Evolutionary conservation across 2,888 invertebrate genomes (phyloP), one percentile per base, ranked within the genome.

Genomic region (Brassicogethes aeneus): DNA sequence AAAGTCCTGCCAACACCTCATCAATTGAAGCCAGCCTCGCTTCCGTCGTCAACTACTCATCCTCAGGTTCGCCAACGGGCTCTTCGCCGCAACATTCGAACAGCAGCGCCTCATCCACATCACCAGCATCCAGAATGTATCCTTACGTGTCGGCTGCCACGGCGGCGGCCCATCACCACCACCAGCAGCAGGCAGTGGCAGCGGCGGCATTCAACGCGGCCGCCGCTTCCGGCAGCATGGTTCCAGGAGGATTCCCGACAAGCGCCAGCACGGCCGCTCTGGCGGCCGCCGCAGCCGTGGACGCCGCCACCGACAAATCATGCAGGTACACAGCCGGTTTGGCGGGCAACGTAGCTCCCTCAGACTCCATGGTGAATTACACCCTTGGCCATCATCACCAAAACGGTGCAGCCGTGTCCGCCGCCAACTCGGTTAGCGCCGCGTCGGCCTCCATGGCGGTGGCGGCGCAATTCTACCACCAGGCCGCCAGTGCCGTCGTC

Each of bases 401-500:
- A 60, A 77, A 77, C 42, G 74, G 74, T 44, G 73, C 76, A 12
- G 74, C 74, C 7, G 80, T 79, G 2, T 80, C 82, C 30, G 81
- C 83, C 46, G 75, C 75, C 33, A 73, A 70, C 50, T 82, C 83
- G 15, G 83, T 81, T 7, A 79, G 83, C 37, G 84, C 83, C 23
- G 83, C 85, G 16, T 81, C 82, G 34, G 84, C 88, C 31, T 71
- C 72, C 39, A 72, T 75, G 68, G 71, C 72, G 43, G 72, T 71
- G 44, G 73, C 72, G 43, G 90, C 91, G 16, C 89, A 90, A 69
- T 91, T 91, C 71, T 91, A 91, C 72, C 90, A 92, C 68, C 90
- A 91, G 64, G 82, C 83, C 13, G 77, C 77, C 41, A 77, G 81
- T 55, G 87, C 85, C 60, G 82, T 81, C 45, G 87, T 87, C 60